Percentiles rank a stretch among this genome's conserved stretches.
These are phyloP conservation scores for Ophraella communa DNA, from an alignment of 2,888 invertebrate genomes.

Conservation along the genomic window DNA sequence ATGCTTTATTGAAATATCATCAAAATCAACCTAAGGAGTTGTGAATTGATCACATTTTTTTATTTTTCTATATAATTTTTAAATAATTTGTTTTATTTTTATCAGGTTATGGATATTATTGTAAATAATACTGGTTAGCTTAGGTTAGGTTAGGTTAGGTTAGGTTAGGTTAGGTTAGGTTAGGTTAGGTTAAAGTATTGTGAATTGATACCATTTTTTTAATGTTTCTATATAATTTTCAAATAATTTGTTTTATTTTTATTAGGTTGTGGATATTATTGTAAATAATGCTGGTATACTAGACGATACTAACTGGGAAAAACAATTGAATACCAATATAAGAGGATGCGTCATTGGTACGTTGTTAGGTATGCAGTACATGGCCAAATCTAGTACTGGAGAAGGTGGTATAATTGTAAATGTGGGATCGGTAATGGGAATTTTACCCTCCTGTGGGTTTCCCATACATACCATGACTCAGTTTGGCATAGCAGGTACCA, in stretches of 20 bases:
- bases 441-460: slow-evolving; percentile 61
- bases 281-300: slow-evolving; percentile 80
- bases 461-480: slow-evolving; percentile 63
- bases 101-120: slow-evolving; percentile 60
- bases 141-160: no score
- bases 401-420: slow-evolving; percentile 70
- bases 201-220: no score
- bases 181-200: no score
- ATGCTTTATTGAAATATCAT: no score
- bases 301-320: slow-evolving; percentile 78
- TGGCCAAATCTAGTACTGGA: slow-evolving; percentile 65
- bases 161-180: no score
- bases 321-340: slow-evolving; percentile 64
- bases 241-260: no score
- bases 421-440: slow-evolving; percentile 67
- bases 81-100: no score
- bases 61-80: not conserved
- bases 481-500: slow-evolving; percentile 49
- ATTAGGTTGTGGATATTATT: slow-evolving; percentile 60
- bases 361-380: slow-evolving; percentile 64
- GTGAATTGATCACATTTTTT: no score
- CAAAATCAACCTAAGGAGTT: no score
- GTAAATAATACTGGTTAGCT: slow-evolving; percentile 80
- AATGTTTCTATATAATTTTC: not conserved
- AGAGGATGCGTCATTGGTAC: slow-evolving; percentile 56